A percentile compares a stretch with the other conserved stretches of the same genome.
Evolutionary conservation across 2,888 invertebrate species (phyloP).

Genomic region (Achlya flavicornis): DNA sequence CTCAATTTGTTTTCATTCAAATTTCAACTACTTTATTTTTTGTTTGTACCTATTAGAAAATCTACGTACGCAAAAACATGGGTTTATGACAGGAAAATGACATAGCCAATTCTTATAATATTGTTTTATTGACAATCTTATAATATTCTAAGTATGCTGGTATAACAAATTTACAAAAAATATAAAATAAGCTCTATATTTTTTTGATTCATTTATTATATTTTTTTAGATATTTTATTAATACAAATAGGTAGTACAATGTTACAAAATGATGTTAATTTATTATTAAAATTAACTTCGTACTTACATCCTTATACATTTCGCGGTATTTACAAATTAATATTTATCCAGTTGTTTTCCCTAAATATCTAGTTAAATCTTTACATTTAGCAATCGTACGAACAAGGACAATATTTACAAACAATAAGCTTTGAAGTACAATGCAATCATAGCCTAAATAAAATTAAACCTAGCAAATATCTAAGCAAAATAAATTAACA

Average conservation of each 20-base stretch:
- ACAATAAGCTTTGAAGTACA: conserved; percentile 48
- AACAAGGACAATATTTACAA: conserved; percentile 38
- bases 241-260: background rate
- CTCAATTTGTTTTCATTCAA: too few species aligned
- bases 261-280: conserved; percentile 49
- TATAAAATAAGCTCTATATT: conserved; percentile 51
- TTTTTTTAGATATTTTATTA: background rate
- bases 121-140: conserved; percentile 74
- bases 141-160: conserved; percentile 35
- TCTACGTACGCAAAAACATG: background rate
- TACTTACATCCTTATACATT: background rate
- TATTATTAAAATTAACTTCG: conserved; percentile 27
- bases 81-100: conserved; percentile 19
- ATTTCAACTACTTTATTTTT: background rate
- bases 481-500: background rate
- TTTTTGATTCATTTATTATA: background rate
- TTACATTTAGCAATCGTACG: background rate
- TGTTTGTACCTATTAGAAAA: background rate
- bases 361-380: too few species aligned
- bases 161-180: conserved; percentile 68
- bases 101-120: conserved; percentile 27
- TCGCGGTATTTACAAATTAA: background rate
- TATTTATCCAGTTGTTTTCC: background rate
- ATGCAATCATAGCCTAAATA: conserved; percentile 45
- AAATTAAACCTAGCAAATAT: background rate